Evolutionary conservation across 2,113 vertebrate species (phyloP), one percentile per base, ranked within the genome.

Genomic region (Chinchilla lanigera): DNA sequence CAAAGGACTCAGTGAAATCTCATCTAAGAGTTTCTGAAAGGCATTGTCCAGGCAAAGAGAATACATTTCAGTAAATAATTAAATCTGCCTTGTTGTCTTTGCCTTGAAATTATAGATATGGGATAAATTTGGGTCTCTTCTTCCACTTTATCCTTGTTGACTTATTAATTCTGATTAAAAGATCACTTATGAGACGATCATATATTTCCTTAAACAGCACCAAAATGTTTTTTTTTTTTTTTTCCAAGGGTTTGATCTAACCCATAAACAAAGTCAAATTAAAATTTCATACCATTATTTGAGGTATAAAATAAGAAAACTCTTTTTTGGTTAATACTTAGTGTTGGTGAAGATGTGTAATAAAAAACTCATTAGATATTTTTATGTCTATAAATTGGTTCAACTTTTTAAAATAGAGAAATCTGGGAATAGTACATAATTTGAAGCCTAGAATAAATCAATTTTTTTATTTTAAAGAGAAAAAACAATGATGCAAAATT

Each of bases 131-230:
- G 52, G 82, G 4, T 71, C 41, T 61, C n/a, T 90, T 26, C 12
- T 86, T 83, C 50, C 60, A 17, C 71, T 91, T 89, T 84, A 75
- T 77, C 65, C 58, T 77, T 84, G 28, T 50, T 75, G 67, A 41
- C 20, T n/a, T 65, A 86, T 60, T 54, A 80, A 20, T 93, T 84
- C 38, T 86, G 71, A 89, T 16, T 75, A 3, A 63, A 35, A 71
- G 54, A 87, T 22, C 78, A 22, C 44, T 94, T 75, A 83, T 20
- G 50, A 93, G 44, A 61, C 38, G n/a, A 47, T 92, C n/a, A 61
- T 65, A 78, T 58, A 41, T 61, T 94, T 91, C 38, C 41, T 80
- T 86, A 92, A 92, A 85, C 17, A 93, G 69, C n/a, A 83, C 89
- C 22, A 92, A 92, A 56, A 89, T 82, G 4, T 2, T 60, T 90